Conservation (phyloP, 2,113 vertebrate genomes). For the Platysternon megacephalum region DNA sequence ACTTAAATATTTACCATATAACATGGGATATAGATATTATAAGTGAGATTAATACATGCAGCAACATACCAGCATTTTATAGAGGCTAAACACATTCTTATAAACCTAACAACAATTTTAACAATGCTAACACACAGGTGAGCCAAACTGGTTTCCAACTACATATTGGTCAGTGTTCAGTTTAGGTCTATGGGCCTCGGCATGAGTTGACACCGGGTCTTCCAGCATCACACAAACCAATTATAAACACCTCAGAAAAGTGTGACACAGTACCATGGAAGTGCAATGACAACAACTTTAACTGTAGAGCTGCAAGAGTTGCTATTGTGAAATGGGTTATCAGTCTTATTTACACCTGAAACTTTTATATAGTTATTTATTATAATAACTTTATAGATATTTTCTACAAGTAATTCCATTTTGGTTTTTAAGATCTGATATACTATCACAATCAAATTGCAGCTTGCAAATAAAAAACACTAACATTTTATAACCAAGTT, state of each 20-base stretch:
- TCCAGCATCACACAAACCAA: neutral
- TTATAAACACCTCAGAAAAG: neutral
- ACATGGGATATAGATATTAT: neutral
- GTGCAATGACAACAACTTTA: neutral
- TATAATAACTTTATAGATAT: neutral
- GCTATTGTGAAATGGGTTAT: neutral
- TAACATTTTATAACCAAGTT: neutral
- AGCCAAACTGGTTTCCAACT: neutral
- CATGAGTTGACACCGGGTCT: neutral
- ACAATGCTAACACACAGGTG: neutral
- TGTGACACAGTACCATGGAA: neutral
- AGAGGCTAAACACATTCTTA: neutral
- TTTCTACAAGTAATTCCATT: neutral
- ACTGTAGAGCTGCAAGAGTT: neutral
- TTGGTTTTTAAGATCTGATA: neutral
- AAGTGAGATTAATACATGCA: neutral
- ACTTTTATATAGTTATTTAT: neutral
- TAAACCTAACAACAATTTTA: neutral
- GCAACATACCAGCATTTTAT: neutral
- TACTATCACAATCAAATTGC: neutral
- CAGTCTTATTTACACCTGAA: neutral
- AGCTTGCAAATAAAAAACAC: neutral
- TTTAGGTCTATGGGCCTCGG: too few species aligned
- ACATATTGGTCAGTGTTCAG: neutral
- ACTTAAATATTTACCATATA: too few species aligned